Conservation (phyloP, 2,113 vertebrate species). For the Ploceus nigricollis region DNA sequence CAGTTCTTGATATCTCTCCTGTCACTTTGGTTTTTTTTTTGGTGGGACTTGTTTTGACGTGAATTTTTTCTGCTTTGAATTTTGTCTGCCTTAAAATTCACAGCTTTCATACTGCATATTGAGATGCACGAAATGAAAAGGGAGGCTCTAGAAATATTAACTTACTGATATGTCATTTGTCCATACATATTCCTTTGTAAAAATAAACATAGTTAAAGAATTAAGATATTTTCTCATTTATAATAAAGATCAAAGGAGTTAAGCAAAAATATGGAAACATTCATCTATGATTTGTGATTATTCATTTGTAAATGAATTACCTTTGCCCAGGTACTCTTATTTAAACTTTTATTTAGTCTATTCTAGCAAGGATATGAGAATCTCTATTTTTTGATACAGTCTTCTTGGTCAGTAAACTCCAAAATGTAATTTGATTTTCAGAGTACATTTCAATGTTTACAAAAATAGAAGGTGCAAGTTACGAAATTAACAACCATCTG, state of each 20-base stretch:
- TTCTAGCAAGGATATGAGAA: neutral
- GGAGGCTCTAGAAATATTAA: neutral
- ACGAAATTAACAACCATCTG: neutral
- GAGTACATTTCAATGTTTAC: neutral
- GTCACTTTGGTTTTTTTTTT: neutral
- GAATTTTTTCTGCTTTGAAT: neutral
- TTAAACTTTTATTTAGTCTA: neutral
- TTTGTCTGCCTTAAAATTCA: neutral
- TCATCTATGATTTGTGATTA: neutral
- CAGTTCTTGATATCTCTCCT: neutral
- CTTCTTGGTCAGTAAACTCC: neutral
- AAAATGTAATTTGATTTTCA: neutral
- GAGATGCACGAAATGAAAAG: neutral
- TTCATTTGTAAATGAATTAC: neutral
- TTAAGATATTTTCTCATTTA: neutral
- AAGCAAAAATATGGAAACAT: neutral
- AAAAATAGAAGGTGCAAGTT: neutral
- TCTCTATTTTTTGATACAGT: neutral
- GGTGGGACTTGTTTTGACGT: neutral
- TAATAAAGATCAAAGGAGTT: neutral
- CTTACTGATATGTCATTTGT: neutral
- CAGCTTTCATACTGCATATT: neutral
- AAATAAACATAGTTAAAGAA: neutral
- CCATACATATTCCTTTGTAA: neutral
- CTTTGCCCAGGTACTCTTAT: neutral